Evolutionary conservation across 2,113 vertebrate genomes (phyloP).

Genomic region (Calidris pygmaea): DNA sequence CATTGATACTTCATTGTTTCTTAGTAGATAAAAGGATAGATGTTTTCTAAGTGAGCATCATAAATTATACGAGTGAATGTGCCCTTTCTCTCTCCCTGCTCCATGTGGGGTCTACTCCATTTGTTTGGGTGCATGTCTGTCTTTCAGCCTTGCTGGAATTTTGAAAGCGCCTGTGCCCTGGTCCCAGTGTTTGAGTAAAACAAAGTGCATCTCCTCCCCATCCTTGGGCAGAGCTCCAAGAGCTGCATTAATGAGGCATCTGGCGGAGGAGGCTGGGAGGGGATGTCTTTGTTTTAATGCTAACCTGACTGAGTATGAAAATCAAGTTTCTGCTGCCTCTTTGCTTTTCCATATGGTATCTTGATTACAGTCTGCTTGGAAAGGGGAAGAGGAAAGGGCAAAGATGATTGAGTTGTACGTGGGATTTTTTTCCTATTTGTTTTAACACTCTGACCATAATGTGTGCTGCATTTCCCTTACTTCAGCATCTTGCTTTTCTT

Average conservation of each 20-base stretch:
- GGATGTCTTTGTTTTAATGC: constrained; percentile 19
- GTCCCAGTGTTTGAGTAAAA: not conserved
- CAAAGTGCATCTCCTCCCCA: not conserved
- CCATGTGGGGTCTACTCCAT: fast-evolving
- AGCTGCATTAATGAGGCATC: constrained; percentile 5
- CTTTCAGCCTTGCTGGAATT: not conserved
- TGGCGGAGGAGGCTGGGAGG: not conserved
- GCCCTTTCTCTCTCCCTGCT: not conserved
- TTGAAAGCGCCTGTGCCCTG: not conserved
- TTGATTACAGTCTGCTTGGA: not conserved
- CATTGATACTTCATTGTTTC: not conserved
- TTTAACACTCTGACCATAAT: not conserved
- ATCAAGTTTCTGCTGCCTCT: constrained; percentile 16
- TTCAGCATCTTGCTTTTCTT: not conserved
- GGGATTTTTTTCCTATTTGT: not conserved
- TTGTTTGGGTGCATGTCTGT: not conserved
- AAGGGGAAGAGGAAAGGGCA: not conserved
- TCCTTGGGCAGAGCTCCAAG: constrained; percentile 9
- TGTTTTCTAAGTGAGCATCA: not conserved
- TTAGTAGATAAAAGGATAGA: not conserved
- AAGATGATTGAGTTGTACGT: not conserved
- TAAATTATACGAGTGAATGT: not conserved
- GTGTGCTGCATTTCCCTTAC: not conserved
- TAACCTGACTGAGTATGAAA: constrained; percentile 10
- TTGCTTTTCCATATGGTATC: not conserved